phyloP scores from a whole-genome alignment of 2,797 vertebrate genomes.

The Potorous gilbertii region DNA sequence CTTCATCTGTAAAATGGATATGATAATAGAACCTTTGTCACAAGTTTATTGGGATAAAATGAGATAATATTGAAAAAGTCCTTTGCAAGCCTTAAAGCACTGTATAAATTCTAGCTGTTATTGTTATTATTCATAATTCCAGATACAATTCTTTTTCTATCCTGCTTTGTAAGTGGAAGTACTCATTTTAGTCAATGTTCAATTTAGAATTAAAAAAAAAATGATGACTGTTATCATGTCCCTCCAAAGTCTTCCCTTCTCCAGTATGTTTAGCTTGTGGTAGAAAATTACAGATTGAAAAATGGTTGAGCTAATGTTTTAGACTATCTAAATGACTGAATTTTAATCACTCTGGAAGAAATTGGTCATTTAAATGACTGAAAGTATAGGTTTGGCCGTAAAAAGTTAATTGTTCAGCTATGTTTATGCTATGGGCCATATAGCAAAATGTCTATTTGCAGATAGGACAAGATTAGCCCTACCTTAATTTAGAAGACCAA shows the following conservation, averaged over 20 bases:
- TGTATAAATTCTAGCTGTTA: background rate
- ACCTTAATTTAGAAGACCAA: background rate
- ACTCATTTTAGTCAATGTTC: background rate
- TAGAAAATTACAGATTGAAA: background rate
- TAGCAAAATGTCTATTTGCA: background rate
- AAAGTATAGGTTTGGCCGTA: background rate
- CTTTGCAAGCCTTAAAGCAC: background rate
- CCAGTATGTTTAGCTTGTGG: background rate
- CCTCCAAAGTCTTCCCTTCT: background rate
- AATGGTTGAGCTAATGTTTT: background rate
- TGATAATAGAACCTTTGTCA: background rate
- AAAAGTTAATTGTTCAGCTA: too few species aligned
- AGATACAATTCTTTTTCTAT: background rate
- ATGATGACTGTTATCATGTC: background rate
- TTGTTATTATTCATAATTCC: background rate
- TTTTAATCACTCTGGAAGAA: background rate
- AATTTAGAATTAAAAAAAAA: background rate
- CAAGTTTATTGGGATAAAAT: background rate
- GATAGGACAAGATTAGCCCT: background rate
- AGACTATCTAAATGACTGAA: background rate
- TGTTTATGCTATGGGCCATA: background rate
- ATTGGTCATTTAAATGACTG: background rate
- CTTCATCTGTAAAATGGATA: background rate
- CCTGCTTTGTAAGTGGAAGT: background rate
- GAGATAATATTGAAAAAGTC: background rate